These are phyloP conservation scores for Anas bernieri DNA, from an alignment of 2,797 vertebrate genomes.

Conservation along the genomic window DNA sequence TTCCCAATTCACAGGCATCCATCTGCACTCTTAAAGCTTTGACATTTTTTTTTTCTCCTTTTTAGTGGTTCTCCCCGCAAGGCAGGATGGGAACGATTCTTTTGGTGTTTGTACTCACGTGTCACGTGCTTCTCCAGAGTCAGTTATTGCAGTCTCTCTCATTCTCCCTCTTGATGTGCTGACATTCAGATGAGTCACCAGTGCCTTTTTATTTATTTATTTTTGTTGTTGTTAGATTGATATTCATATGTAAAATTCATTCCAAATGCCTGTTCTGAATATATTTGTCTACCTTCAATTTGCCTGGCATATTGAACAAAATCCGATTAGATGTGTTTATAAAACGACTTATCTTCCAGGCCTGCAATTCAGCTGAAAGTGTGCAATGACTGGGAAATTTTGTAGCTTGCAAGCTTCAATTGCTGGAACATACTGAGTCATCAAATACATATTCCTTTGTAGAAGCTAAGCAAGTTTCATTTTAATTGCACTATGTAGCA, in stretches of 20 bases:
- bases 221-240: neutral
- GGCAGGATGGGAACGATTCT: neutral
- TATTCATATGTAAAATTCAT: conserved; percentile 30
- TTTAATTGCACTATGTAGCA: neutral
- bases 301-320: neutral
- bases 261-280: conserved; percentile 16
- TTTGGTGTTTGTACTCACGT: neutral
- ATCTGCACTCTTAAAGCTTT: neutral
- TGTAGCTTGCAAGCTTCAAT: neutral
- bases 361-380: neutral
- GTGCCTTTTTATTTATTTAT: neutral
- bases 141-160: conserved; percentile 6
- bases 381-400: neutral
- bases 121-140: neutral
- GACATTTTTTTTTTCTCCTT: neutral
- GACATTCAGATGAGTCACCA: conserved; percentile 19
- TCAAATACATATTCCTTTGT: neutral
- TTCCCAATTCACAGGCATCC: neutral
- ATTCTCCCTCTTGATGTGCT: neutral
- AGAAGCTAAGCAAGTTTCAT: neutral
- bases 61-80: neutral
- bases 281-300: conserved; percentile 13
- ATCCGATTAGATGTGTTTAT: conserved; percentile 16
- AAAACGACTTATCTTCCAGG: neutral
- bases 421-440: conserved; percentile 4